Percentiles rank a stretch among this genome's conserved stretches.
Conservation (phyloP, 1,140 invertebrate species). For the Drosophila chauvacae region DNA sequence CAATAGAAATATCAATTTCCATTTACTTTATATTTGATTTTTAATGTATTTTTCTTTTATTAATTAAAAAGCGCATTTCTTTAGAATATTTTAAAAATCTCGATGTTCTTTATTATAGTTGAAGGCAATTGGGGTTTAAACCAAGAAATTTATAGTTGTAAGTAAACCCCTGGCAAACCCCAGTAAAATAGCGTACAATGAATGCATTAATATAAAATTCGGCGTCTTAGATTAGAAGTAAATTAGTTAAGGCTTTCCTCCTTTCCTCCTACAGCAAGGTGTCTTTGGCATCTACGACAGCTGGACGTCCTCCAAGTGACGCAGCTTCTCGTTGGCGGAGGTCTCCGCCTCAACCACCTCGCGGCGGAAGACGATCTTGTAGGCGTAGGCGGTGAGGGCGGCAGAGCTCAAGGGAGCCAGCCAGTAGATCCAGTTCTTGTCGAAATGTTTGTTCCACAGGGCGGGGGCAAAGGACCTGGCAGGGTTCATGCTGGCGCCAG, state of each 20-base stretch:
- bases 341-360: slow-evolving; percentile 71
- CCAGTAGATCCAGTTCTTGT: slow-evolving; percentile 92
- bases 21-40: not conserved
- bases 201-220: slow-evolving; percentile 62
- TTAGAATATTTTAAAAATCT: slow-evolving; percentile 34
- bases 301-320: slow-evolving; percentile 74
- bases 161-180: not conserved
- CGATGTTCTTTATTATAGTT: slow-evolving; percentile 63
- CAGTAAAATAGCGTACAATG: slow-evolving; percentile 49
- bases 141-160: not conserved
- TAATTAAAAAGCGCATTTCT: not conserved
- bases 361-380: slow-evolving; percentile 86
- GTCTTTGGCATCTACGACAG: slow-evolving; percentile 67
- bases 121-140: slow-evolving; percentile 10
- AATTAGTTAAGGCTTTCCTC: slow-evolving; percentile 55
- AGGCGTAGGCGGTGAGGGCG: slow-evolving; percentile 86
- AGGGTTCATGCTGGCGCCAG: slow-evolving; percentile 93
- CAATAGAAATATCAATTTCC: no score
- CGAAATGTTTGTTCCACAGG: slow-evolving; percentile 89
- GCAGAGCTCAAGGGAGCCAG: slow-evolving; percentile 88
- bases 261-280: slow-evolving; percentile 13
- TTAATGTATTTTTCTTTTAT: not conserved
- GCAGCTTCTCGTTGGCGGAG: slow-evolving; percentile 61
- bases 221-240: slow-evolving; percentile 60
- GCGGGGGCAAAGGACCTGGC: slow-evolving; percentile 92